phyloP scores from a whole-genome alignment of 2,888 invertebrate species.

The Pristionchus maxplancki region DNA sequence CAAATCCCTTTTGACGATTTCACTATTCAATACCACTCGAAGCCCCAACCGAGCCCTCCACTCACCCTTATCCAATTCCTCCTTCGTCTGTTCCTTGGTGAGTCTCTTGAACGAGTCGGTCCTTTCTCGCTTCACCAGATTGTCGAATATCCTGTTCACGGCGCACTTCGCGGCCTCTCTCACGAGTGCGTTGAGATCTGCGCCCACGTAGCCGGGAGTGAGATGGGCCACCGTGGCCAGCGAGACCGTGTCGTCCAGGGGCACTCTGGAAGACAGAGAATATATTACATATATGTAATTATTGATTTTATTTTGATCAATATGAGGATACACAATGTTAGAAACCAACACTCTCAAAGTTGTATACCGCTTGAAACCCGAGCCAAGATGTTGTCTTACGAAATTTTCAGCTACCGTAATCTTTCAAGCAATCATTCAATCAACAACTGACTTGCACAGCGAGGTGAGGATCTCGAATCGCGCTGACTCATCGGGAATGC shows the following conservation, averaged over 20 bases:
- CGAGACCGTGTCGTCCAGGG: slow-evolving; percentile 84
- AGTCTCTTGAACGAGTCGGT: slow-evolving; percentile 56
- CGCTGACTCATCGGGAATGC: slow-evolving; percentile 91
- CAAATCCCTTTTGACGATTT: no score
- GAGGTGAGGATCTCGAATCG: slow-evolving; percentile 80
- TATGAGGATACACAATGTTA: neutral
- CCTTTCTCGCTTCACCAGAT: slow-evolving; percentile 60
- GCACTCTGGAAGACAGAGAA: slow-evolving; percentile 81
- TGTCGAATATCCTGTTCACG: slow-evolving; percentile 82
- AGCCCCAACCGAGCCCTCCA: neutral
- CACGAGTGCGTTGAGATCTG: slow-evolving; percentile 82
- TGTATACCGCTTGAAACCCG: neutral
- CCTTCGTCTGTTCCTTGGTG: slow-evolving; percentile 63
- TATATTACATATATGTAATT: neutral
- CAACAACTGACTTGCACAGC: slow-evolving; percentile 64
- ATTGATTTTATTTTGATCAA: neutral
- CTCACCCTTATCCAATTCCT: slow-evolving; percentile 66
- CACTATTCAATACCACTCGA: no score
- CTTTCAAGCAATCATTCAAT: neutral
- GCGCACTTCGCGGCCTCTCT: slow-evolving; percentile 91
- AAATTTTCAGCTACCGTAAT: neutral
- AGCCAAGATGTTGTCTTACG: neutral
- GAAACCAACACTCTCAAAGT: neutral
- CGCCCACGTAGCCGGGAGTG: slow-evolving; percentile 97
- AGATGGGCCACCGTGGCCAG: slow-evolving; percentile 86